These are phyloP conservation scores for Bufotes viridis DNA, from an alignment of 2,797 vertebrate genomes.

Conservation along the genomic window DNA sequence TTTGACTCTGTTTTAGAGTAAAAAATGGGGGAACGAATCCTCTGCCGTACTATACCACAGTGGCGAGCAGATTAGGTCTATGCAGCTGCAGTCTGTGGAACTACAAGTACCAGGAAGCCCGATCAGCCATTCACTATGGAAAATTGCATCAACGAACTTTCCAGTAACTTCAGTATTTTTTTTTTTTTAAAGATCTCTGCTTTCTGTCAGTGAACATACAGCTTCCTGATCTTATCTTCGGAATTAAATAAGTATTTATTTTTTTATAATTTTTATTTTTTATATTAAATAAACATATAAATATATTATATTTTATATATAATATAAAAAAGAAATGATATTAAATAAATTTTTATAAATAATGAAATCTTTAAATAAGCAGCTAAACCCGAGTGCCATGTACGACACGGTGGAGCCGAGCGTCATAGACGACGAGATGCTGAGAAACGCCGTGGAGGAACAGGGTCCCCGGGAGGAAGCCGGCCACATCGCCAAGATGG, in stretches of 20 bases:
- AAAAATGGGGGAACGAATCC: not conserved
- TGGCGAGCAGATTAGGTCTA: not conserved
- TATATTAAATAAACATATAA: no score
- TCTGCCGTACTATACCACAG: not conserved
- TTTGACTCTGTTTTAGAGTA: not conserved
- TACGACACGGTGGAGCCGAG: constrained; percentile 68
- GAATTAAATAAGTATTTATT: no score
- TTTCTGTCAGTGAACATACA: not conserved
- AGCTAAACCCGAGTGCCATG: constrained; percentile 71
- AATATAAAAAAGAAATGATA: no score
- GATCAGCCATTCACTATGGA: not conserved
- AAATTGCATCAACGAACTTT: no score
- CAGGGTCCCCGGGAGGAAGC: constrained; percentile 73
- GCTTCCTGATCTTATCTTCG: not conserved
- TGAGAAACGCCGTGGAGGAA: constrained; percentile 76
- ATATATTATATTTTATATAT: no score
- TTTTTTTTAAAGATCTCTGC: not conserved
- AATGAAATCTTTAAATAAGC: no score
- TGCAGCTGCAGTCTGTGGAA: not conserved
- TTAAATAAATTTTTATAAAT: no score
- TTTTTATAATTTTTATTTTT: no score
- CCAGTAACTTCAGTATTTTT: not conserved
- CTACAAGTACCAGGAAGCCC: not conserved
- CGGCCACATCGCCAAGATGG: constrained; percentile 68
- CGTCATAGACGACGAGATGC: constrained; percentile 79